These are phyloP conservation scores for Brachynemurus nebulosus DNA, from an alignment of 2,888 invertebrate species.

Conservation along the genomic window DNA sequence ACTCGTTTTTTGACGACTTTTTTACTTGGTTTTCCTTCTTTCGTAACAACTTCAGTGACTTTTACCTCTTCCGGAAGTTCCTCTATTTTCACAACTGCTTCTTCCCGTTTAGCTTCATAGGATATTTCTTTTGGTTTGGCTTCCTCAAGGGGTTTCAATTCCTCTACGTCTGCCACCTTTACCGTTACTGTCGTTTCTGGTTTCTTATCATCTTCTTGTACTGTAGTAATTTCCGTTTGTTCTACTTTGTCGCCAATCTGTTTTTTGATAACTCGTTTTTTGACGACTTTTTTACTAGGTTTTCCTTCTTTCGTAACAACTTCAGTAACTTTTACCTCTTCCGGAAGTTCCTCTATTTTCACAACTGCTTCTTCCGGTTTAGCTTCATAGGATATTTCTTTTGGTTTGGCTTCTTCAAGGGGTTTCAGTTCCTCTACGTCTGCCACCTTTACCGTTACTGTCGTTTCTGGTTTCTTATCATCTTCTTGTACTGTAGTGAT, in stretches of 20 bases:
- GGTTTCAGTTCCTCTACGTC: too few relatives aligned
- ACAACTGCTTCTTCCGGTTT: too few relatives aligned
- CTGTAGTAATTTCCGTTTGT: slow-evolving; percentile 30
- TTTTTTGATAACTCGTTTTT: slow-evolving; percentile 24
- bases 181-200: slow-evolving; percentile 32
- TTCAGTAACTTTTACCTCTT: slow-evolving; percentile 21
- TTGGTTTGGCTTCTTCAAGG: too few relatives aligned
- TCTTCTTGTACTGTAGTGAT: too few relatives aligned
- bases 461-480: too few relatives aligned
- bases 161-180: slow-evolving; percentile 13
- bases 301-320: slow-evolving; percentile 23
- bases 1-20: slow-evolving; percentile 31
- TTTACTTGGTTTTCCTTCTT: slow-evolving; percentile 28
- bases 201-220: slow-evolving; percentile 29
- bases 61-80: slow-evolving; percentile 18
- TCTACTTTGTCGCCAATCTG: slow-evolving; percentile 31
- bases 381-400: too few relatives aligned
- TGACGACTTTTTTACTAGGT: slow-evolving; percentile 22
- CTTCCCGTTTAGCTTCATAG: slow-evolving; percentile 16
- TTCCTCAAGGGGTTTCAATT: slow-evolving; percentile 16
- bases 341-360: slow-evolving; percentile 19
- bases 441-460: too few relatives aligned
- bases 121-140: slow-evolving; percentile 14
- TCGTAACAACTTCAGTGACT: slow-evolving; percentile 21
- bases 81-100: slow-evolving; percentile 15